Percentiles rank a stretch among this genome's conserved stretches.
phyloP scores from a whole-genome alignment of 2,797 vertebrate species.

The Xiphorhynchus erythropygius region DNA sequence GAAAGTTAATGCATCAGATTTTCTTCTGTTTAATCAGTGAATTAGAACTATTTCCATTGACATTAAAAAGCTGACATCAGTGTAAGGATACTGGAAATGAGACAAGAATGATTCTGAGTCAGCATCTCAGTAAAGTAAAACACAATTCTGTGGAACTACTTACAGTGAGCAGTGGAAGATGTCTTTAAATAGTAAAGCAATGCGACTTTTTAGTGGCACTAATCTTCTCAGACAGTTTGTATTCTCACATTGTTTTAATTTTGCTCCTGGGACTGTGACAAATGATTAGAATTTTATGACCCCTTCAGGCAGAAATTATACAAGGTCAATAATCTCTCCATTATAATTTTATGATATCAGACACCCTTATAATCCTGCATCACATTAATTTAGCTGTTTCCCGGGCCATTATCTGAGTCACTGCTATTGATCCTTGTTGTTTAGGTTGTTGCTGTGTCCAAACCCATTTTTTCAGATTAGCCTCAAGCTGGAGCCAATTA shows the following conservation, averaged over 20 bases:
- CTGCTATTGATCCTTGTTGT: background rate
- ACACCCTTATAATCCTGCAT: background rate
- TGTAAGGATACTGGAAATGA: background rate
- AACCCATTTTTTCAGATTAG: constrained; percentile 2
- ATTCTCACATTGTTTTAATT: background rate
- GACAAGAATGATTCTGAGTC: background rate
- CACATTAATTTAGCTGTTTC: background rate
- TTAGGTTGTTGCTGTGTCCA: background rate
- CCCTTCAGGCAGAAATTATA: constrained; percentile 1
- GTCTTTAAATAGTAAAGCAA: background rate
- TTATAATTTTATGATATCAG: background rate
- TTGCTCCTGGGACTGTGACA: background rate
- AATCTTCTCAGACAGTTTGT: background rate
- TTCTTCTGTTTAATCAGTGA: background rate
- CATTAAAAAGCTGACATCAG: background rate
- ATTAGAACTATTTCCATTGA: background rate
- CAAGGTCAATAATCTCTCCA: constrained; percentile 2
- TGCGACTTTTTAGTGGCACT: background rate
- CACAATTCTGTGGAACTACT: background rate
- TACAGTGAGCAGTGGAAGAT: background rate
- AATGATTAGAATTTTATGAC: background rate
- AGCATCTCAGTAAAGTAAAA: background rate
- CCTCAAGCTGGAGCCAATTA: constrained; percentile 3
- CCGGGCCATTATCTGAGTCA: background rate
- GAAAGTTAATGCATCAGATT: background rate